Evolutionary conservation across 2,888 invertebrate species (phyloP).

Genomic region (Aquatica leii): DNA sequence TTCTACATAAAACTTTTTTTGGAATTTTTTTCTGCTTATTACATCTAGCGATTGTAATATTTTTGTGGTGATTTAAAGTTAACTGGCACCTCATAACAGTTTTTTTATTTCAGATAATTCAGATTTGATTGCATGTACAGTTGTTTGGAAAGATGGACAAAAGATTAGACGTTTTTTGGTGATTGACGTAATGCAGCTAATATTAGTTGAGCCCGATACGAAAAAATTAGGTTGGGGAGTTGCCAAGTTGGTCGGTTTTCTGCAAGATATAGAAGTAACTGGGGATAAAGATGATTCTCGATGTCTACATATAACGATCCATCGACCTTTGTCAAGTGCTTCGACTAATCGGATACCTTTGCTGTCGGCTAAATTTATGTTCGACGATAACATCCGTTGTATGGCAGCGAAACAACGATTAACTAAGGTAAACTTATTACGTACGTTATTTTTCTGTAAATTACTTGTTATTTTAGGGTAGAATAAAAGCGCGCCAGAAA

Average conservation of each 20-base stretch:
- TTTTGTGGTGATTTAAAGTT: slow-evolving; percentile 42
- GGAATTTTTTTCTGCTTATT: background rate
- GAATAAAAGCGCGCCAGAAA: slow-evolving; percentile 93
- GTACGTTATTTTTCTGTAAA: background rate
- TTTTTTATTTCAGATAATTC: slow-evolving; percentile 83
- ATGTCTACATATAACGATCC: slow-evolving; percentile 92
- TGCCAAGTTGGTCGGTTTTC: slow-evolving; percentile 93
- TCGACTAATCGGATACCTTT: slow-evolving; percentile 70
- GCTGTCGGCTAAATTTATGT: slow-evolving; percentile 92
- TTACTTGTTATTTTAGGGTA: slow-evolving; percentile 66
- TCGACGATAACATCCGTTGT: slow-evolving; percentile 98
- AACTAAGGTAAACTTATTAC: slow-evolving; percentile 69
- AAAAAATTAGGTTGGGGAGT: slow-evolving; percentile 97
- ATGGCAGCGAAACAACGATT: slow-evolving; percentile 97
- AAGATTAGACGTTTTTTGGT: slow-evolving; percentile 94
- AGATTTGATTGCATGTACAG: slow-evolving; percentile 95
- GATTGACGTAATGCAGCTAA: slow-evolving; percentile 93
- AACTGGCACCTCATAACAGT: slow-evolving; percentile 37
- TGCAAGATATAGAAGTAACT: slow-evolving; percentile 94
- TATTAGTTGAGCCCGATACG: slow-evolving; percentile 96
- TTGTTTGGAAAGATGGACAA: slow-evolving; percentile 87
- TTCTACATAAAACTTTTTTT: background rate
- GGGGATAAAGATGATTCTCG: slow-evolving; percentile 97
- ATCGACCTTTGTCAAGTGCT: slow-evolving; percentile 73
- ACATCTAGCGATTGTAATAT: slow-evolving; percentile 47